Evolutionary conservation across 2,797 vertebrate genomes (phyloP).

Genomic region (Heteromormyrus szaboi): DNA sequence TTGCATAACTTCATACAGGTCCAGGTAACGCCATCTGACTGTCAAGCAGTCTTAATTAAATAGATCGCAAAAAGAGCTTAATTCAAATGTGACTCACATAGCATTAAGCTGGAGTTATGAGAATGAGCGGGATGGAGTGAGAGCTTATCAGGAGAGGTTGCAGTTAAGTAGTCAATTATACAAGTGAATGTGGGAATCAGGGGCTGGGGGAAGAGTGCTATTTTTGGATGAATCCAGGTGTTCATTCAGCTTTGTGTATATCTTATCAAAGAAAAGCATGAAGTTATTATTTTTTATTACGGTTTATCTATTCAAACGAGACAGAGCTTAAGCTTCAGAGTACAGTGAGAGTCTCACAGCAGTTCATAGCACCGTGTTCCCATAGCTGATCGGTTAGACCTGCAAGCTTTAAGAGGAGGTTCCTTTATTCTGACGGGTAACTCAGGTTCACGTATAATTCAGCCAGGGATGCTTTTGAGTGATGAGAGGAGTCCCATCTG

Average conservation of each 20-base stretch:
- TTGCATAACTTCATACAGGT: conserved; percentile 24
- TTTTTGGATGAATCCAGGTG: not conserved
- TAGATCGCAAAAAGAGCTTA: conserved; percentile 21
- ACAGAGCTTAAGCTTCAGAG: not conserved
- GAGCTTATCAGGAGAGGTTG: conserved; percentile 9
- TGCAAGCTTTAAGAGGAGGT: not conserved
- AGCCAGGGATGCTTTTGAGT: not conserved
- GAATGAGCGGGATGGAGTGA: conserved; percentile 15
- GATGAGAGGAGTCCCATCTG: not conserved
- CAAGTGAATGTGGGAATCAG: not conserved
- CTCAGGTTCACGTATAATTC: not conserved
- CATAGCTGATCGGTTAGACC: not conserved
- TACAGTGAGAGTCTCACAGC: not conserved
- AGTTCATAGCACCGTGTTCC: not conserved
- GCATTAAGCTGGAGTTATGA: conserved; percentile 25
- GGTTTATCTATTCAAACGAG: not conserved
- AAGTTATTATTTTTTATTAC: not conserved
- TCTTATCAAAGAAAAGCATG: not conserved
- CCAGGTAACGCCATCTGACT: conserved; percentile 26
- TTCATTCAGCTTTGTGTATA: not conserved
- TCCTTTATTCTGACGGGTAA: not conserved
- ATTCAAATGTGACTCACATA: conserved; percentile 27
- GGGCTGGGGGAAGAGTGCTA: not conserved
- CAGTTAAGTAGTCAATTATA: conserved; percentile 14
- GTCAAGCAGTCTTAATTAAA: conserved; percentile 31